Evolutionary conservation across 2,797 vertebrate species (phyloP).

Genomic region (Acomys russatus): DNA sequence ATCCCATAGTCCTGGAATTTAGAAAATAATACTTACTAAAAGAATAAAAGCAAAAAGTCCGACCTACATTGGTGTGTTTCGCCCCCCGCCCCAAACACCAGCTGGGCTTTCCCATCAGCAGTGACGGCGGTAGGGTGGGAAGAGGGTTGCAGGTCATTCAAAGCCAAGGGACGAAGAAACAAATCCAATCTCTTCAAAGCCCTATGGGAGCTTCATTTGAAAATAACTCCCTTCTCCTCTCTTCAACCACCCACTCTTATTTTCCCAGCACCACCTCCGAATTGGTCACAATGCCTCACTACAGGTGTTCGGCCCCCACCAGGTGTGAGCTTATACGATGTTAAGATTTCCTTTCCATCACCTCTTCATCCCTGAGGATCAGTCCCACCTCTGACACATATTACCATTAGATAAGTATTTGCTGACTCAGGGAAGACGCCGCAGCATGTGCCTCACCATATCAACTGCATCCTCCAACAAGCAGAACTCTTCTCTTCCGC

Average conservation of each 20-base stretch:
- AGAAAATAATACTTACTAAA: background rate
- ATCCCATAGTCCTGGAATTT: background rate
- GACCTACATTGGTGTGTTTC: background rate
- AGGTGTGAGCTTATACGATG: background rate
- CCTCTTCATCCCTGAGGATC: background rate
- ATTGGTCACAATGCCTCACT: background rate
- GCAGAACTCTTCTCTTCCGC: conserved; percentile 20
- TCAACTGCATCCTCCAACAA: background rate
- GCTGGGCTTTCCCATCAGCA: background rate
- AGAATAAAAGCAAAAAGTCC: background rate
- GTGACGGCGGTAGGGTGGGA: background rate
- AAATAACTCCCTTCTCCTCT: background rate
- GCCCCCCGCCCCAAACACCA: background rate
- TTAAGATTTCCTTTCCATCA: background rate
- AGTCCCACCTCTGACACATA: background rate
- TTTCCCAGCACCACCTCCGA: background rate
- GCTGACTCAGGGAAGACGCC: conserved; percentile 71
- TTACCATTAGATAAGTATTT: conserved; percentile 16
- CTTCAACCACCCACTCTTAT: background rate
- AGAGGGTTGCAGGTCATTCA: background rate
- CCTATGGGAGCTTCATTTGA: fast-evolving
- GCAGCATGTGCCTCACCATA: background rate
- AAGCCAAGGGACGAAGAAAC: background rate
- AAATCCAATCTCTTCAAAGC: background rate
- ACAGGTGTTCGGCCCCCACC: conserved; percentile 43